Evolutionary conservation across 2,797 vertebrate species (phyloP), one percentile per base, ranked within the genome.

Genomic region (Picus viridis): DNA sequence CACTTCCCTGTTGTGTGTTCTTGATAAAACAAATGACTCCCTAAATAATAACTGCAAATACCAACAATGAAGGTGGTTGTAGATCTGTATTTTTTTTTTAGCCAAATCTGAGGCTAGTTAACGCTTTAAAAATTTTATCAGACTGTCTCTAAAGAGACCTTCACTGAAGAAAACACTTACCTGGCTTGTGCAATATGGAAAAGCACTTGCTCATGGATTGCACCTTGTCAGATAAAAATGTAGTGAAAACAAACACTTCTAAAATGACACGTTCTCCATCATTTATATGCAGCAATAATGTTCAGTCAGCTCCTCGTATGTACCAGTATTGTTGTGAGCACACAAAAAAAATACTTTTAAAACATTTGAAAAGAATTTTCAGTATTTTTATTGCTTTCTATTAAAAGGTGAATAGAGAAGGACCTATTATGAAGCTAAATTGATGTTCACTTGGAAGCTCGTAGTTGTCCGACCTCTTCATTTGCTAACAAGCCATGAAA

Each of bases 121-220:
- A 77, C 53, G 20, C 18, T 91, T 76, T 54, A 9, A 64, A 86
- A 86, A 30, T 86, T 22, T 49, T 32, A 69, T 36, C 43, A 45
- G 62, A 39, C 15, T 30, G 43, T 92, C 41, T 79, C 64, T 34
- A 5, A 13, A n/a, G 20, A 86, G n/a, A 85, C 41, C 26, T 86
- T 83, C 4, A 12, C 79, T 72, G 70, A 86, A 72, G 59, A 68
- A 91, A 93, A 82, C 16, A 29, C 76, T 69, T 76, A n/a, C 67
- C 70, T 63, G 83, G 83, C 81, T 93, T 71, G 94, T 97, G 95
- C 88, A 93, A 95, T 85, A 94, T 15, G 65, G 80, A 64, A 77
- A 77, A 74, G 69, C 3, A 47, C 39, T 59, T 43, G 54, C 58
- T 90, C 65, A 16, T 13, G 73, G 83, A 61, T 89, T 78, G 76